Percentiles rank a stretch among this genome's conserved stretches.
Evolutionary conservation across 2,113 vertebrate species (phyloP).

Genomic region (Aythya baeri): DNA sequence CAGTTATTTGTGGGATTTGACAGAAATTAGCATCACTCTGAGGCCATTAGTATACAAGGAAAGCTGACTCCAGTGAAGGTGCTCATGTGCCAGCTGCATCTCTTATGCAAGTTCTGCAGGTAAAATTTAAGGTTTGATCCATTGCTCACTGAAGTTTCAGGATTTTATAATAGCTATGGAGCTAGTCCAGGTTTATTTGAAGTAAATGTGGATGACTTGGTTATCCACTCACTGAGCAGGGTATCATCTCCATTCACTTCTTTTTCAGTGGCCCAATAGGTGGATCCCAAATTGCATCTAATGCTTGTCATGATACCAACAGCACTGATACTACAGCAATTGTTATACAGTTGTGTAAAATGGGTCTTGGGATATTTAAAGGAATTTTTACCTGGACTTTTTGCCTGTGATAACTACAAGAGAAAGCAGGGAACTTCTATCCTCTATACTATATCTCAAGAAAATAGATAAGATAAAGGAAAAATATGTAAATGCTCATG

Average conservation of each 20-base stretch:
- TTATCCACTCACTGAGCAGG: neutral
- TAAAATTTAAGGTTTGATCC: neutral
- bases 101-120: neutral
- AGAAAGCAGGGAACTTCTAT: neutral
- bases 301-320: neutral
- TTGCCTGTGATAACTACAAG: neutral
- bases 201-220: neutral
- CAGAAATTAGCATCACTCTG: neutral
- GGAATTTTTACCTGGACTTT: neutral
- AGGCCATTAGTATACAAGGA: neutral
- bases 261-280: neutral
- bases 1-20: neutral
- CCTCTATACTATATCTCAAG: neutral
- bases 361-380: neutral
- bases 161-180: accelerated
- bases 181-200: neutral
- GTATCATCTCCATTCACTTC: neutral
- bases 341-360: neutral
- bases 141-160: neutral
- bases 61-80: neutral
- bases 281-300: neutral
- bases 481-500: neutral
- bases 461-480: neutral
- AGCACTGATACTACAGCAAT: neutral
- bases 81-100: neutral